Percentiles rank a stretch among this genome's conserved stretches.
Conservation (phyloP, 2,888 invertebrate species). For the Chaitophorus viminalis region DNA sequence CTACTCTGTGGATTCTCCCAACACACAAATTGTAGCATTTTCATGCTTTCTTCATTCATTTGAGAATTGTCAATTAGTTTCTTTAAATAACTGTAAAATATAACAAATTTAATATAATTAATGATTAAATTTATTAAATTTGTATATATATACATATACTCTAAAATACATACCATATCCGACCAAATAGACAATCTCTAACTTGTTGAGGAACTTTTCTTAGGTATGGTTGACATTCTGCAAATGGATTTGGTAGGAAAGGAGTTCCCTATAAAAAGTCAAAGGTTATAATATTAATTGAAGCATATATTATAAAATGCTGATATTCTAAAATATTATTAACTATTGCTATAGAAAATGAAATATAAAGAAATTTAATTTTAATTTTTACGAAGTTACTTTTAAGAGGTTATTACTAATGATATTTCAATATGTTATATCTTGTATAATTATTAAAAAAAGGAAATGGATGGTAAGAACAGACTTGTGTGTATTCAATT, state of each 20-base stretch:
- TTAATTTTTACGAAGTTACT: no score
- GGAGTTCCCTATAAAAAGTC: slow-evolving; percentile 66
- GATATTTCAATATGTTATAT: no score
- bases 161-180: slow-evolving; percentile 74
- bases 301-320: background rate
- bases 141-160: background rate
- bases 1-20: slow-evolving; percentile 98
- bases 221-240: slow-evolving; percentile 74
- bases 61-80: slow-evolving; percentile 95
- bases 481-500: no score
- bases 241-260: slow-evolving; percentile 79
- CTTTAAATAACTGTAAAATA: slow-evolving; percentile 80
- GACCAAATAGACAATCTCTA: slow-evolving; percentile 83
- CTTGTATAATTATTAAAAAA: no score
- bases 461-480: no score
- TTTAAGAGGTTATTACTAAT: no score
- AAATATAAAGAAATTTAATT: no score
- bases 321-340: background rate
- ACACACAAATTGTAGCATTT: slow-evolving; percentile 90
- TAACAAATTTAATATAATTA: background rate
- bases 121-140: background rate
- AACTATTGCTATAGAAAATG: no score
- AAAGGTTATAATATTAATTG: background rate
- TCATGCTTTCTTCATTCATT: slow-evolving; percentile 89
- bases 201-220: slow-evolving; percentile 80